Evolutionary conservation across 2,113 vertebrate species (phyloP), one percentile per base, ranked within the genome.

Genomic region (Argyrosomus japonicus): DNA sequence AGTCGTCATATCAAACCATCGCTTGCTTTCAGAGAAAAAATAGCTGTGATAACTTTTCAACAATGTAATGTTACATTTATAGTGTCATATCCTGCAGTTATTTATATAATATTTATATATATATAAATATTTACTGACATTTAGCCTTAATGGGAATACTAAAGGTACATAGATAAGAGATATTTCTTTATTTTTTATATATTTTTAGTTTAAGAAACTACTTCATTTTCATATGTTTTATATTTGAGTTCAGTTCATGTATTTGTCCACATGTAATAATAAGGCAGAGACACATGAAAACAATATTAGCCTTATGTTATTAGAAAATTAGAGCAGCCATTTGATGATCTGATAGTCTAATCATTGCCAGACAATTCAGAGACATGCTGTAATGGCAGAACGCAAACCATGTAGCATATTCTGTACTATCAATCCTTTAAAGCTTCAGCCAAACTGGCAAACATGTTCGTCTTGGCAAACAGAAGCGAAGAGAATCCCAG

Each of bases 401-500:
- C 29, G 11, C 50, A 78, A 72, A 76, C 57, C 57, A 32, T 74
- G 77, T 47, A 77, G 73, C 36, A 83, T 70, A 82, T 69, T 84
- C 73, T 79, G 60, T 57, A 21, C 76, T 69, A 80, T 87, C 84
- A 77, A 4, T 48, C n/a, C 67, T 79, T 85, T 50, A 56, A 79
- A 81, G 43, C 48, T 23, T 0, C n/a, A 19, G 75, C 88, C 84
- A 79, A 84, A 72, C 79, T 87, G 82, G 78, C 88, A 76, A 72
- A 77, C 58, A 29, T 8, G 56, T 5, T 11, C 17, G 47, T n/a
- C 45, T 73, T 79, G 87, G 85, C 86, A 19, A 85, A 71, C 56
- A 3, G 76, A 40, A 53, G 71, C 68, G 3, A 65, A 87, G 88
- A 91, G 83, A 91, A 92, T 89, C 88, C 85, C 87, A 88, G 79